Conservation (phyloP, 2,888 invertebrate species). For the Microctonus aethiopoides region DNA sequence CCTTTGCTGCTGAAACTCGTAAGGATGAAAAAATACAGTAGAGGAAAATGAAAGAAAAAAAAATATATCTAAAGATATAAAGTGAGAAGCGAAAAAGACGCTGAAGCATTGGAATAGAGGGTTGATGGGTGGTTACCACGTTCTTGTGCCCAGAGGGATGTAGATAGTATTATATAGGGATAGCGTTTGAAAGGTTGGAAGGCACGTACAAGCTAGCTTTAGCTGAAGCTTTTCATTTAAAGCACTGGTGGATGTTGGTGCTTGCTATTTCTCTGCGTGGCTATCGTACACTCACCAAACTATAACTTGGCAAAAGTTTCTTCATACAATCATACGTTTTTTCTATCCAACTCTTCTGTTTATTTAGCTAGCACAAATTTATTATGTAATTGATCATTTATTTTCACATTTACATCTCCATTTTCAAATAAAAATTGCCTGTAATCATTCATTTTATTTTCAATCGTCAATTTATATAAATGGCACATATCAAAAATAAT, state of each 20-base stretch:
- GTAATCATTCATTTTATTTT: too few relatives aligned
- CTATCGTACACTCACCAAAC: slow-evolving; percentile 12
- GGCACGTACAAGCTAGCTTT: slow-evolving; percentile 18
- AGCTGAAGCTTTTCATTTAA: slow-evolving; percentile 13
- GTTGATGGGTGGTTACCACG: neutral
- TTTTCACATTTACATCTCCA: too few relatives aligned
- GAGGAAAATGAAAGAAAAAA: neutral
- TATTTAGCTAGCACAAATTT: too few relatives aligned
- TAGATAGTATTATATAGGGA: neutral
- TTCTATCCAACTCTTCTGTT: neutral
- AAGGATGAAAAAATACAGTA: neutral
- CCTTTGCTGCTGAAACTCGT: neutral
- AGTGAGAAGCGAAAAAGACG: neutral
- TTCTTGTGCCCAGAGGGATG: neutral
- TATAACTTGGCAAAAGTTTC: neutral
- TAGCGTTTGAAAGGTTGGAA: neutral
- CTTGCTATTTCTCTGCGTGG: slow-evolving; percentile 15
- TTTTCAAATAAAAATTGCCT: too few relatives aligned
- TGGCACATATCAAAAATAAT: too few relatives aligned
- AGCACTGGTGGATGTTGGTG: neutral
- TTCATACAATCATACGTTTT: neutral
- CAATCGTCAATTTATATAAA: too few relatives aligned
- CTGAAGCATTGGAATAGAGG: neutral
- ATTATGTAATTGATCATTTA: too few relatives aligned
- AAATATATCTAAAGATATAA: neutral